Conservation (phyloP, 2,797 vertebrate genomes). For the Astyanax mexicanus region DNA sequence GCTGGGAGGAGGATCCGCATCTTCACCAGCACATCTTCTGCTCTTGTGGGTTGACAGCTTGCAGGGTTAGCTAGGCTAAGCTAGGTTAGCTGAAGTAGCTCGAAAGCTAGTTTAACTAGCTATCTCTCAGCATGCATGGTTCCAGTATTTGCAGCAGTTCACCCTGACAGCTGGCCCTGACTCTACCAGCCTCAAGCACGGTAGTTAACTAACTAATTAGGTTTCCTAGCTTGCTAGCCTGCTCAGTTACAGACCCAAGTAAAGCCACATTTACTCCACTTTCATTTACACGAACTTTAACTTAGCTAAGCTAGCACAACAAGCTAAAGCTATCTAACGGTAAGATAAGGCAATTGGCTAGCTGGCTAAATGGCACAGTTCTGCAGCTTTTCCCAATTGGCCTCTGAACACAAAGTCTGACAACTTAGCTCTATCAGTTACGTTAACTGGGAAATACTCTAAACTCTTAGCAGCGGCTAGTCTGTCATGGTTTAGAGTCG, state of each 20-base stretch:
- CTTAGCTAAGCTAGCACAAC: constrained; percentile 16
- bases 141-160: not conserved
- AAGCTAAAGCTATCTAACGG: constrained; percentile 8
- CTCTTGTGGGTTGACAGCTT: constrained; percentile 1
- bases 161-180: not conserved
- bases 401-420: not conserved
- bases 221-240: too few species aligned
- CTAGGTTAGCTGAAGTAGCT: too few species aligned
- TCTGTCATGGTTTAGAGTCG: not conserved
- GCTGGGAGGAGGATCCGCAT: not conserved
- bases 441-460: too few species aligned
- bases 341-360: too few species aligned
- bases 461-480: not conserved
- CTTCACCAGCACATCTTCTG: too few species aligned
- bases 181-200: not conserved
- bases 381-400: not conserved
- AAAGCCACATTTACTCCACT: constrained; percentile 8
- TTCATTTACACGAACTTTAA: constrained; percentile 16
- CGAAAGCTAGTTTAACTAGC: not conserved
- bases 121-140: not conserved
- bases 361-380: constrained; percentile 15
- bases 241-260: constrained; percentile 18
- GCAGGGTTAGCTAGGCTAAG: too few species aligned
- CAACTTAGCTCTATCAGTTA: not conserved
- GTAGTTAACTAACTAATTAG: too few species aligned